Conservation (phyloP, 2,113 vertebrate species). For the Siniperca chuatsi region DNA sequence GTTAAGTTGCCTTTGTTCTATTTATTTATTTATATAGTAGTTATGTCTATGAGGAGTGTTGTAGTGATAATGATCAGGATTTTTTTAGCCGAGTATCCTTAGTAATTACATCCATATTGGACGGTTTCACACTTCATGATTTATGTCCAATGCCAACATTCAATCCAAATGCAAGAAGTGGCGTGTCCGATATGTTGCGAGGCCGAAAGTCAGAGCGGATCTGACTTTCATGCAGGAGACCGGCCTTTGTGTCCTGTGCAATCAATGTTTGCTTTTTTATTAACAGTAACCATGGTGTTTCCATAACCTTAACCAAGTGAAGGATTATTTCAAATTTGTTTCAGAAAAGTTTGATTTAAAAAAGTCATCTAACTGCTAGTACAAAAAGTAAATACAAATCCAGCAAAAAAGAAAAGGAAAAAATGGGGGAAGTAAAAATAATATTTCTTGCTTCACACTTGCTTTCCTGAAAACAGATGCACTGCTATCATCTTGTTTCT, state of each 20-base stretch:
- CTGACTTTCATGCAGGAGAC: not conserved
- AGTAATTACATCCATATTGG: not conserved
- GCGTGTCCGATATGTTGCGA: not conserved
- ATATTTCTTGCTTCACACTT: not conserved
- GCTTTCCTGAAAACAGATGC: slow-evolving; percentile 49
- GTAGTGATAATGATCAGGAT: not conserved
- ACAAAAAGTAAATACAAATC: slow-evolving; percentile 6
- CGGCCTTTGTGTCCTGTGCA: not conserved
- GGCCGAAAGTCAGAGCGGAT: too few species aligned
- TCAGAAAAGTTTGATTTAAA: not conserved
- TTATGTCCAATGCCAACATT: not conserved
- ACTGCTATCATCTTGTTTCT: slow-evolving; percentile 32
- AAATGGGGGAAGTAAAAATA: not conserved
- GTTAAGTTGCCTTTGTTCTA: not conserved
- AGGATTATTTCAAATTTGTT: not conserved
- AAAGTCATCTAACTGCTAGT: not conserved
- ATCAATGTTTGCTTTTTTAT: not conserved
- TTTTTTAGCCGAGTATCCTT: not conserved
- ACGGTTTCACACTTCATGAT: not conserved
- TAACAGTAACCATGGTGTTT: not conserved
- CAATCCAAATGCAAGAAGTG: not conserved
- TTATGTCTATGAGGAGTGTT: not conserved
- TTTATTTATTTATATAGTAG: not conserved
- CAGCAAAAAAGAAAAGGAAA: not conserved
- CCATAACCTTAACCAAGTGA: not conserved